Evolutionary conservation across 2,888 invertebrate genomes (phyloP).

Genomic region (Priocnemis perturbator): DNA sequence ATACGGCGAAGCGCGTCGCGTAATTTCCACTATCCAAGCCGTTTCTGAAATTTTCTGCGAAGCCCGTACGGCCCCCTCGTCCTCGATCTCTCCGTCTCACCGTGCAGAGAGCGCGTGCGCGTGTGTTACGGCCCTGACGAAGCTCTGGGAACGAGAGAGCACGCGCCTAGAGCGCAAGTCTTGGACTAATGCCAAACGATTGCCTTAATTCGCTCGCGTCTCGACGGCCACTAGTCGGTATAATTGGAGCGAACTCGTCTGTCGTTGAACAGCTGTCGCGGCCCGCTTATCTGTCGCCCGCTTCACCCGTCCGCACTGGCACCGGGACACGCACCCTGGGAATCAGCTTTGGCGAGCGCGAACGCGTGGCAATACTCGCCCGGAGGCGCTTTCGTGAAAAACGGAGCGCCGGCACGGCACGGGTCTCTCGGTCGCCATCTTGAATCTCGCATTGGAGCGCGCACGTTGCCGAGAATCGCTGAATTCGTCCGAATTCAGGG

Average conservation of each 20-base stretch:
- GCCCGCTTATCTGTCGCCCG: conserved; percentile 33
- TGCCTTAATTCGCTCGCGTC: conserved; percentile 49
- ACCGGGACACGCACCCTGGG: not conserved
- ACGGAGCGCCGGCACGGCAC: conserved; percentile 8
- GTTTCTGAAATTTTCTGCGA: no score
- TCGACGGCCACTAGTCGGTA: conserved; percentile 32
- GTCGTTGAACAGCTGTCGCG: conserved; percentile 20
- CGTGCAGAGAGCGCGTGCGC: no score
- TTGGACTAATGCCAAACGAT: conserved; percentile 53
- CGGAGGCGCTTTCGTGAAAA: conserved; percentile 4
- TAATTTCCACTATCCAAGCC: no score
- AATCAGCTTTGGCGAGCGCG: not conserved
- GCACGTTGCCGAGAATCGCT: conserved; percentile 36
- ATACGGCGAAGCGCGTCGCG: no score
- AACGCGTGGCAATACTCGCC: conserved; percentile 8
- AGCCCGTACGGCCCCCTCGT: no score
- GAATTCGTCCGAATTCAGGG: not conserved
- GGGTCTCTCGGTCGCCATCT: conserved; percentile 45
- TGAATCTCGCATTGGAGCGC: conserved; percentile 27
- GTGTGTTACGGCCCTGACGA: no score
- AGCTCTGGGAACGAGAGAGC: not conserved
- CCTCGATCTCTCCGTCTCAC: no score
- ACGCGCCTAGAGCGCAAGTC: conserved; percentile 55
- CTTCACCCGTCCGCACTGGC: not conserved
- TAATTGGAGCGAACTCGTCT: conserved; percentile 37